A percentile compares a stretch with the other conserved stretches of the same genome.
Evolutionary conservation across 2,113 vertebrate genomes (phyloP).

Genomic region (Ahaetulla prasina): DNA sequence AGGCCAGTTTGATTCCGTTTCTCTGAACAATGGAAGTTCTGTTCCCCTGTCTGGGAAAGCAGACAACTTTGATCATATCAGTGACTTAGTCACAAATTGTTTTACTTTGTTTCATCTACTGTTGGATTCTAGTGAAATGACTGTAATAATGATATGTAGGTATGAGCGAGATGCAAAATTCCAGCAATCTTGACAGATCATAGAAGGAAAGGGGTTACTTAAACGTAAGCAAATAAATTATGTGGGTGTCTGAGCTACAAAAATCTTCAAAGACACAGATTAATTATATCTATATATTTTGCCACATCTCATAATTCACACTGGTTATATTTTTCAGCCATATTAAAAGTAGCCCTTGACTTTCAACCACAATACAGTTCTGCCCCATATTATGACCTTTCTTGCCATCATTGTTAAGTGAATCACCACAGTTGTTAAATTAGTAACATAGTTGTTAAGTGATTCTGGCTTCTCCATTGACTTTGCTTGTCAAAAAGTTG

Average conservation of each 20-base stretch:
- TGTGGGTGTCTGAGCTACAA: neutral
- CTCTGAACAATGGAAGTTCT: neutral
- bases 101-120: neutral
- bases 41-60: neutral
- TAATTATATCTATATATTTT: neutral
- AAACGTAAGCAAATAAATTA: neutral
- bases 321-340: neutral
- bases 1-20: neutral
- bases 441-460: neutral
- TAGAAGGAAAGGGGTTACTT: neutral
- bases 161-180: neutral
- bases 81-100: neutral
- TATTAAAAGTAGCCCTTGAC: neutral
- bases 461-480: neutral
- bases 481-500: neutral
- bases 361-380: neutral
- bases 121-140: neutral
- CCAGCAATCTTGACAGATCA: neutral
- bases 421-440: neutral
- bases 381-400: neutral
- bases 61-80: neutral
- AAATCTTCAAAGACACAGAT: neutral
- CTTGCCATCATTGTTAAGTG: neutral
- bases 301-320: neutral
- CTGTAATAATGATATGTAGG: neutral